Percentiles rank a stretch among this genome's conserved stretches.
Conservation (phyloP, 30 jellyfish, hydroid and myxozoan genomes). For the Phacellophora camtschatica region DNA sequence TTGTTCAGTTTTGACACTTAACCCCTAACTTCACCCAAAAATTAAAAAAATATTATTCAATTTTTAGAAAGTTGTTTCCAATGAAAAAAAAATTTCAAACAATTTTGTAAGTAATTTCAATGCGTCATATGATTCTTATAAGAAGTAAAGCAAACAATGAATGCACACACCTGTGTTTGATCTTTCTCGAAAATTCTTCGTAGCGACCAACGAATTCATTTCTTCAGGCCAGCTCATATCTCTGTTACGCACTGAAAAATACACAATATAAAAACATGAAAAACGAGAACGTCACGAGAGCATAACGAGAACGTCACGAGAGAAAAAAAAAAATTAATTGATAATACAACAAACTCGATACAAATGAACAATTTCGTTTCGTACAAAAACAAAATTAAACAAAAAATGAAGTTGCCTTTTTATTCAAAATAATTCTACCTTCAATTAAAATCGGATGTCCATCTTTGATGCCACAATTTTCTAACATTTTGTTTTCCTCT, state of each 20-base stretch:
- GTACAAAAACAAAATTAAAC: neutral
- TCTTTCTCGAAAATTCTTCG: conserved; percentile 92
- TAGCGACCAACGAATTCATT: conserved; percentile 94
- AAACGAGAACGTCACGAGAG: neutral
- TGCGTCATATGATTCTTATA: too few species aligned
- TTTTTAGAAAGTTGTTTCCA: too few species aligned
- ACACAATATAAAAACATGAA: neutral
- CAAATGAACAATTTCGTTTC: neutral
- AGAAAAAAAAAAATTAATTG: too few species aligned
- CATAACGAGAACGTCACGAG: too few species aligned
- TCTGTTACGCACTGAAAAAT: conserved; percentile 76
- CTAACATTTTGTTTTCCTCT: conserved; percentile 74
- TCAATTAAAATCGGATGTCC: conserved; percentile 83
- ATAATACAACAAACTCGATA: neutral
- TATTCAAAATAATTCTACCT: conserved; percentile 9
- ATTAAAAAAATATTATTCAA: too few species aligned
- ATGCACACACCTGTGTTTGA: conserved; percentile 84
- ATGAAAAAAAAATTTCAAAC: too few species aligned
- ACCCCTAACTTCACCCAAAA: too few species aligned
- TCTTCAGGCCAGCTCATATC: conserved; percentile 99
- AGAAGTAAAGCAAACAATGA: too few species aligned
- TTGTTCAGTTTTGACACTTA: too few species aligned
- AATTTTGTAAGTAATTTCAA: too few species aligned
- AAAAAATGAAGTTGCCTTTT: too few species aligned
- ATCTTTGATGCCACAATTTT: conserved; percentile 51